These are phyloP conservation scores for Pyrgilauda ruficollis DNA, from an alignment of 2,113 vertebrate genomes.

Conservation along the genomic window DNA sequence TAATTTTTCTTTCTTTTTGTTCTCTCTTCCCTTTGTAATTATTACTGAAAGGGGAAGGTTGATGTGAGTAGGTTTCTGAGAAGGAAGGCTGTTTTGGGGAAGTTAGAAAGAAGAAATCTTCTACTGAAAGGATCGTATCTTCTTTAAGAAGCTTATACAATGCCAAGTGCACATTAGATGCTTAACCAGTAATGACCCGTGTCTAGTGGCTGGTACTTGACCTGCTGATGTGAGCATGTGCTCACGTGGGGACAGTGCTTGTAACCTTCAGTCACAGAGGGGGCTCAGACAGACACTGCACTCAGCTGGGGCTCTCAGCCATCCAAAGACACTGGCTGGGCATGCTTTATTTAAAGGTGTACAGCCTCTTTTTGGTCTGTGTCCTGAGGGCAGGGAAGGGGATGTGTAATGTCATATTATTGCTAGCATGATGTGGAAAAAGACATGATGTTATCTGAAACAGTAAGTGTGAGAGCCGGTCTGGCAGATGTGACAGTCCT, in stretches of 20 bases:
- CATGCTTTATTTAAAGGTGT: neutral
- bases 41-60: conserved; percentile 44
- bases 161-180: neutral
- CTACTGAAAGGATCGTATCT: neutral
- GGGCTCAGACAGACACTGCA: neutral
- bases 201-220: neutral
- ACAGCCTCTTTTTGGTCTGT: neutral
- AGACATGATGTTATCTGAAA: neutral
- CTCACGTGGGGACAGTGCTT: neutral
- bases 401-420: neutral
- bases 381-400: neutral
- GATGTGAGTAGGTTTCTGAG: neutral
- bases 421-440: conserved; percentile 11
- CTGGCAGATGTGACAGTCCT: conserved; percentile 32
- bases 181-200: neutral
- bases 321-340: neutral
- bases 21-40: conserved; percentile 35
- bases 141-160: neutral
- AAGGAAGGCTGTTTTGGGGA: conserved; percentile 41
- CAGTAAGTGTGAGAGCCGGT: neutral
- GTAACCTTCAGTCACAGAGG: neutral
- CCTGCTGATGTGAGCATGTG: neutral
- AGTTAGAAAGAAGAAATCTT: conserved; percentile 30
- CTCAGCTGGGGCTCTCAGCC: neutral
- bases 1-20: neutral